A percentile compares a stretch with the other conserved stretches of the same genome.
phyloP scores from a whole-genome alignment of 2,113 vertebrate species.

The Dinomys branickii region DNA sequence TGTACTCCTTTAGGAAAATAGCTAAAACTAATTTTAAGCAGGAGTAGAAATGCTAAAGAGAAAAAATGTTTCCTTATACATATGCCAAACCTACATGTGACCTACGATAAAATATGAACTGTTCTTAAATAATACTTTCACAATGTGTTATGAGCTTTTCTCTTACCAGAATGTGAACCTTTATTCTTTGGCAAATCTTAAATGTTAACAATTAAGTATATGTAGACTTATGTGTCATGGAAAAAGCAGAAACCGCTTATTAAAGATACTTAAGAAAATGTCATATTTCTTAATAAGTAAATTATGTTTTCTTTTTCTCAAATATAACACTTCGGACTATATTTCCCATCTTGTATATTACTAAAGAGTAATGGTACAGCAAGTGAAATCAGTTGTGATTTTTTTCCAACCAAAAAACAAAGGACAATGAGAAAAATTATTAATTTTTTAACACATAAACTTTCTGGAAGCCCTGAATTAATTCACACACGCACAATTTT shows the following conservation, averaged over 20 bases:
- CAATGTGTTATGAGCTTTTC: neutral
- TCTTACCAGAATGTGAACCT: constrained; percentile 57
- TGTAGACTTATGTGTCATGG: constrained; percentile 27
- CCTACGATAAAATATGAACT: constrained; percentile 23
- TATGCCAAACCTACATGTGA: neutral
- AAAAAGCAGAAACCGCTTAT: constrained; percentile 31
- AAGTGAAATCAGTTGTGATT: constrained; percentile 2
- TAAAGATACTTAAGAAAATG: constrained; percentile 54
- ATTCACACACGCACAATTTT: neutral
- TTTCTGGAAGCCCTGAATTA: neutral
- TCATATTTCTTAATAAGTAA: constrained; percentile 24
- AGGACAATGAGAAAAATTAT: neutral
- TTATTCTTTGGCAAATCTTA: constrained; percentile 61
- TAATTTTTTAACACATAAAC: neutral
- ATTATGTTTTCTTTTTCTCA: neutral
- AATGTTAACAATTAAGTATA: constrained; percentile 63
- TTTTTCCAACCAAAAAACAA: neutral
- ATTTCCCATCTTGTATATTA: neutral
- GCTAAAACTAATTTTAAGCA: constrained; percentile 34
- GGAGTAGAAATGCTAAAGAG: constrained; percentile 8
- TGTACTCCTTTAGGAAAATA: neutral
- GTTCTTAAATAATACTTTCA: neutral
- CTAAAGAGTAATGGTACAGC: no score
- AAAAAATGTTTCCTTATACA: neutral
- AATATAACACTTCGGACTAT: neutral